Evolutionary conservation across 2,888 invertebrate genomes (phyloP).

Genomic region (Chymomyza caudatula): DNA sequence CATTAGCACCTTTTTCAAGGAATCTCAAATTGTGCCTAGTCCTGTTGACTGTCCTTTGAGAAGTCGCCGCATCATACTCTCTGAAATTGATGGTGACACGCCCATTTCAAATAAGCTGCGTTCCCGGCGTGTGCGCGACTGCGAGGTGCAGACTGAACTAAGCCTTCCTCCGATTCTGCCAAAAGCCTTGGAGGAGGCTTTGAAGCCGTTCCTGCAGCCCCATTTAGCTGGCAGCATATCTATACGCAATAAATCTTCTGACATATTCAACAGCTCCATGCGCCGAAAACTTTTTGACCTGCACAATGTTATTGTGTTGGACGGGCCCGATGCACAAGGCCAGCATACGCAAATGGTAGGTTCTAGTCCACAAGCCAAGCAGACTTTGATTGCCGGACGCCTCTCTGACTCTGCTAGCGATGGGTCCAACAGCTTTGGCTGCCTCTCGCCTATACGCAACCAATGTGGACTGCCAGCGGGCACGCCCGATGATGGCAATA

Average conservation of each 20-base stretch:
- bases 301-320: constrained; percentile 63
- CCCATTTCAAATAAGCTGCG: constrained; percentile 65
- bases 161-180: constrained; percentile 81
- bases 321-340: constrained; percentile 35
- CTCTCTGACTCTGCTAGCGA: constrained; percentile 70
- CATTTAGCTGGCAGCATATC: constrained; percentile 63
- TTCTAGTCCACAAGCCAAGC: constrained; percentile 60
- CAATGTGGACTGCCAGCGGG: constrained; percentile 56
- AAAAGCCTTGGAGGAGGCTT: constrained; percentile 79
- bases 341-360: constrained; percentile 42
- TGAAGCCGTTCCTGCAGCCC: constrained; percentile 81
- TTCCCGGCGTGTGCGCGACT: constrained; percentile 71
- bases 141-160: constrained; percentile 81
- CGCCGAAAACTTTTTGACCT: constrained; percentile 76
- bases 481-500: constrained; percentile 48
- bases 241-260: constrained; percentile 32
- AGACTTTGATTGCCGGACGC: constrained; percentile 65
- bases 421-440: constrained; percentile 71
- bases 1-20: constrained; percentile 79
- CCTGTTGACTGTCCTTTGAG: constrained; percentile 76
- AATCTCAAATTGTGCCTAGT: constrained; percentile 77
- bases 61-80: constrained; percentile 73
- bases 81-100: constrained; percentile 63
- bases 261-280: constrained; percentile 74
- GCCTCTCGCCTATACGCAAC: constrained; percentile 75